Conservation (phyloP, 2,797 vertebrate genomes). For the Xenopus petersii region DNA sequence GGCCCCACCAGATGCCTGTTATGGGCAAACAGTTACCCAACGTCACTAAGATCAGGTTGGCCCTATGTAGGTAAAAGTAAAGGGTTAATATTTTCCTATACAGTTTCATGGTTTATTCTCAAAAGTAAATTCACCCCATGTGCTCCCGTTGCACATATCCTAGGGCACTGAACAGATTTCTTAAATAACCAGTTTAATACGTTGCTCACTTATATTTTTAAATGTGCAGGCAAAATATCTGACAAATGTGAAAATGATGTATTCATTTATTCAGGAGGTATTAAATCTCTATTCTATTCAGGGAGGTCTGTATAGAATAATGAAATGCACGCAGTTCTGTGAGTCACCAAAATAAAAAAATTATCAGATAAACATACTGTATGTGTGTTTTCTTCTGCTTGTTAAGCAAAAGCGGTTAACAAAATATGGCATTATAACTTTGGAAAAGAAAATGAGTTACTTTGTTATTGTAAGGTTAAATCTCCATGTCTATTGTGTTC, state of each 20-base stretch:
- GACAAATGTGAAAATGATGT: slow-evolving; percentile 31
- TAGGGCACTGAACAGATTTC: slow-evolving; percentile 35
- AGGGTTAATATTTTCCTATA: slow-evolving; percentile 22
- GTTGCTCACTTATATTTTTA: slow-evolving; percentile 31
- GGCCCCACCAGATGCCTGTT: too few species aligned
- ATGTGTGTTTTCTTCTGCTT: not conserved
- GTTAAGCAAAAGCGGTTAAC: not conserved
- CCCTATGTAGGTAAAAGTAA: not conserved
- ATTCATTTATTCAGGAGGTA: slow-evolving; percentile 42
- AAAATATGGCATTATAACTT: slow-evolving; percentile 3
- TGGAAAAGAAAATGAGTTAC: not conserved
- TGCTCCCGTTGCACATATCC: slow-evolving; percentile 34
- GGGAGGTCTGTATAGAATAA: slow-evolving; percentile 34
- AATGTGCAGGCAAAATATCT: slow-evolving; percentile 38
- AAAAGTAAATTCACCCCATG: slow-evolving; percentile 42
- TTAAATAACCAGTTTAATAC: slow-evolving; percentile 44
- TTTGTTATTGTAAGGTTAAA: too few species aligned
- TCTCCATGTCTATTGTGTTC: too few species aligned
- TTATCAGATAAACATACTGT: slow-evolving; percentile 37
- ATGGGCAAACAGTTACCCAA: too few species aligned
- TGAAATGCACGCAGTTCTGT: slow-evolving; percentile 43
- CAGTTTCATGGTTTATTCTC: slow-evolving; percentile 17
- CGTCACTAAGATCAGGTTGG: too few species aligned
- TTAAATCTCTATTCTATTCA: slow-evolving; percentile 33
- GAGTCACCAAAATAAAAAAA: slow-evolving; percentile 33